Evolutionary conservation across 2,888 invertebrate genomes (phyloP), one percentile per base, ranked within the genome.

Genomic region (Drosophila prostipennis): DNA sequence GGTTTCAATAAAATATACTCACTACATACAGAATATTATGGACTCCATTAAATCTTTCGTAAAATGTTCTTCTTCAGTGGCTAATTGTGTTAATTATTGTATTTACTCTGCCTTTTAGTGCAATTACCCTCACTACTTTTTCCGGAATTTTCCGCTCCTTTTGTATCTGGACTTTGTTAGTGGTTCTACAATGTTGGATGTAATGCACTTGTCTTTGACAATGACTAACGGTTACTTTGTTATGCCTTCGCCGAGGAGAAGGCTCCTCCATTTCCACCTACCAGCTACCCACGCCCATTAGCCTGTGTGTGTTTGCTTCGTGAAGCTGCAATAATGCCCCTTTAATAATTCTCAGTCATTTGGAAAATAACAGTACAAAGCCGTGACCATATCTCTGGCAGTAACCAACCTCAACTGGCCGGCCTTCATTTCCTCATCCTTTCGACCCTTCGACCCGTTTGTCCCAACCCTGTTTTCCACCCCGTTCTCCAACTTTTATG

Each of bases 261-360:
- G n/a, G 10, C 10, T 14, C 29, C 40, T 37, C n/a, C 14, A 36
- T n/a, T 52, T 11, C 11, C 55, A 46, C 10, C 29, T 11, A 3
- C 14, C 29, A 6, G 8, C 42, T 19, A 19, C 13, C 29, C n/a
- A 14, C 23, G 8, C 42, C 32, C n/a, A 37, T 14, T 56, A 40
- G 32, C 16, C 48, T 72, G 36, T 60, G 49, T 54, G 54, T 69
- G 54, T 63, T 59, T 80, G 81, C 71, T 89, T 77, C 82, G 81
- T 88, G 90, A 90, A 89, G 89, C 90, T 89, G 87, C 82, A 89
- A 83, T 90, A 90, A 90, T 90, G 81, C 72, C 81, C 80, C 78
- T 90, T 90, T 90, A 89, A 89, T 90, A 89, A 90, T 90, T 89
- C 84, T 77, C 91, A 87, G 76, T 90, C 87, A 83, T 79, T 90